Percentiles rank a stretch among this genome's conserved stretches.
phyloP scores from a whole-genome alignment of 2,113 vertebrate species.

The Poicephalus meyeri region DNA sequence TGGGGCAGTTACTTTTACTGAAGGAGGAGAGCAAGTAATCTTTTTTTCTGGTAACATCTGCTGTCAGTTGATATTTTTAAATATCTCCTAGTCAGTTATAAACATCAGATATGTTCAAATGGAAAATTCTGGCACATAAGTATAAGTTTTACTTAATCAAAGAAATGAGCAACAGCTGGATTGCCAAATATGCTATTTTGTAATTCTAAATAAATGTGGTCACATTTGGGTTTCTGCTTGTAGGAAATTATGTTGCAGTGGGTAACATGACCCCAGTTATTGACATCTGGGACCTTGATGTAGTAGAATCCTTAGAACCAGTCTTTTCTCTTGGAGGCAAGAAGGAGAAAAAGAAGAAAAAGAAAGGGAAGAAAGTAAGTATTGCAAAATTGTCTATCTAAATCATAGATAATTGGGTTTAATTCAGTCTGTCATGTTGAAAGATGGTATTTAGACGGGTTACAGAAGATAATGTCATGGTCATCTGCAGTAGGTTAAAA shows the following conservation, averaged over 20 bases:
- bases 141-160: background rate
- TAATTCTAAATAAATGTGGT: background rate
- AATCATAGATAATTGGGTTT: background rate
- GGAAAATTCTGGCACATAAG: background rate
- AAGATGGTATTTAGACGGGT: background rate
- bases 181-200: background rate
- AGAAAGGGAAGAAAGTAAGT: conserved; percentile 88
- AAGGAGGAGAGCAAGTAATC: background rate
- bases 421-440: background rate
- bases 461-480: background rate
- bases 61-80: background rate
- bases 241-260: conserved; percentile 92
- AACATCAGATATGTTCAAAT: background rate
- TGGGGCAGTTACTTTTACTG: background rate
- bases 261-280: conserved; percentile 96
- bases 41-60: background rate
- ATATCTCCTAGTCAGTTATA: background rate
- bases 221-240: background rate
- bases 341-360: conserved; percentile 88
- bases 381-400: background rate
- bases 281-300: conserved; percentile 95
- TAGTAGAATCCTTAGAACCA: conserved; percentile 94
- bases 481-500: background rate
- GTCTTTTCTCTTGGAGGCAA: conserved; percentile 90
- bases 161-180: background rate